Conservation (phyloP, 2,888 invertebrate genomes). For the Pachymerium ferrugineum region DNA sequence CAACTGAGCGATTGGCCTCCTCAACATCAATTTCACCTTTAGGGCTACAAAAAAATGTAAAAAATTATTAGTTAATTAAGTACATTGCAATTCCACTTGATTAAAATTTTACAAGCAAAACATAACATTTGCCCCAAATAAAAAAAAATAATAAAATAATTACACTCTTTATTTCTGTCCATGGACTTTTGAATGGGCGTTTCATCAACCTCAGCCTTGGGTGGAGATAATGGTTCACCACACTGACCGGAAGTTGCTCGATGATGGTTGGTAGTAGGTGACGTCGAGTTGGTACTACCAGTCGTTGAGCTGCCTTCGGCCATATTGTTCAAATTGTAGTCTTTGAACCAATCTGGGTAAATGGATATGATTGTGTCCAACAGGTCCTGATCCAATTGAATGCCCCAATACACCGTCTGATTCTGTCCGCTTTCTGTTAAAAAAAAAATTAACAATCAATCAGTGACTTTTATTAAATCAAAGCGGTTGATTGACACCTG, state of each 20-base stretch:
- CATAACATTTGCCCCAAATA: neutral
- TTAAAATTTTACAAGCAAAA: neutral
- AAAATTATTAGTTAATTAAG: neutral
- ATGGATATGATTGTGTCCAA: conserved; percentile 86
- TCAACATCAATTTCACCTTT: conserved; percentile 92
- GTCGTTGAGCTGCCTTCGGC: conserved; percentile 40
- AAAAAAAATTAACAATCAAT: neutral
- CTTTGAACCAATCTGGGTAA: conserved; percentile 82
- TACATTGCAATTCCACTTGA: neutral
- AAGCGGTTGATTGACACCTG: too few relatives aligned
- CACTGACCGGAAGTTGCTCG: conserved; percentile 2
- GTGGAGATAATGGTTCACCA: conserved; percentile 59
- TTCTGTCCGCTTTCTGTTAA: conserved; percentile 35
- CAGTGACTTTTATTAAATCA: too few relatives aligned
- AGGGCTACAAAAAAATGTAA: conserved; percentile 66
- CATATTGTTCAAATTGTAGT: conserved; percentile 38
- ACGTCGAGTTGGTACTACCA: conserved; percentile 37
- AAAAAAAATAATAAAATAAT: conserved; percentile 52
- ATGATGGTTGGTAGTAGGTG: neutral
- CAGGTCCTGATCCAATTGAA: conserved; percentile 86
- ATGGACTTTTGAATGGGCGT: conserved; percentile 86
- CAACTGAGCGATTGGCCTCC: conserved; percentile 88
- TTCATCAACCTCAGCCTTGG: conserved; percentile 88
- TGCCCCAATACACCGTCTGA: conserved; percentile 60
- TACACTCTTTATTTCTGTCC: conserved; percentile 97